phyloP scores from a whole-genome alignment of 2,113 vertebrate species.

The Amphilophus citrinellus region DNA sequence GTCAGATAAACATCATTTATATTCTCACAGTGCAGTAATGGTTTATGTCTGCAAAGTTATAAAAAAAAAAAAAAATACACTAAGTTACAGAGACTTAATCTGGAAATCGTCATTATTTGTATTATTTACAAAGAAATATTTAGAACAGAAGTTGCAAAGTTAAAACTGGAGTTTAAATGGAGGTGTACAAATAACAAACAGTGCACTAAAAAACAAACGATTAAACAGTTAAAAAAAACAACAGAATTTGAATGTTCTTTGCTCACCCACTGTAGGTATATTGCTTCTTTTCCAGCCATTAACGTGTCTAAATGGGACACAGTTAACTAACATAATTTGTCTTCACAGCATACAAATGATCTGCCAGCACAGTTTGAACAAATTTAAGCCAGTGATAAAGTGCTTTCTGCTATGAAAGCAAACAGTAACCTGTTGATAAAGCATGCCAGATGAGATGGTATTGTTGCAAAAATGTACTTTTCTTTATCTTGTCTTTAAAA shows the following conservation, averaged over 20 bases:
- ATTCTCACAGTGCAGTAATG: background rate
- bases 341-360: background rate
- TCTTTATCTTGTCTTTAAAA: background rate
- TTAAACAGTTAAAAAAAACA: too few relatives aligned
- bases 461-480: background rate
- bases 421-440: background rate
- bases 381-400: background rate
- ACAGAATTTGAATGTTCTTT: background rate
- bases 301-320: background rate
- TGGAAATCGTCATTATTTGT: background rate
- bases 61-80: background rate
- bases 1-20: background rate
- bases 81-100: background rate
- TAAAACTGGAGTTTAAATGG: background rate
- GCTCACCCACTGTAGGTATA: background rate
- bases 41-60: background rate
- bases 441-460: too few relatives aligned
- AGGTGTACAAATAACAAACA: background rate
- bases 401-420: background rate
- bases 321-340: background rate
- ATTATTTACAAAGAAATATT: background rate
- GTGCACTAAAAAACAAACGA: background rate
- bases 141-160: background rate
- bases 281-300: background rate
- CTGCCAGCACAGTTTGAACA: background rate